These are phyloP conservation scores for Poicephalus meyeri DNA, from an alignment of 2,113 vertebrate species.

Conservation along the genomic window DNA sequence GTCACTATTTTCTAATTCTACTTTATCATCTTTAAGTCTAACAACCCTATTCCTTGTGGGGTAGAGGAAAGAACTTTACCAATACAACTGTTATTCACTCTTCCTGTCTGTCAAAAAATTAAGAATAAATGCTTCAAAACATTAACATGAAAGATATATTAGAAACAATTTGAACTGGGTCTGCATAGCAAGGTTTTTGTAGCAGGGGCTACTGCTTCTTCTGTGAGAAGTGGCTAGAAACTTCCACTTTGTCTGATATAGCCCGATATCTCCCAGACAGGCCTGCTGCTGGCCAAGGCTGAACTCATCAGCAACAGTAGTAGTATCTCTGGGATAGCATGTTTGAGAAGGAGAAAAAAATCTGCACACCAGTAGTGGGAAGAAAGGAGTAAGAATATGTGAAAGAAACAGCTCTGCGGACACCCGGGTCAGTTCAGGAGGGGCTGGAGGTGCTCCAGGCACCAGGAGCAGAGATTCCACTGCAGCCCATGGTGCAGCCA, in stretches of 20 bases:
- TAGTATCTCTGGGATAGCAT: accelerated
- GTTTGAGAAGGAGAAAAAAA: neutral
- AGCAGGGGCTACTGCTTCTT: neutral
- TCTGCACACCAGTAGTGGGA: neutral
- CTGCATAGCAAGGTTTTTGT: neutral
- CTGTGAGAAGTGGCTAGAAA: neutral
- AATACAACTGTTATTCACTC: neutral
- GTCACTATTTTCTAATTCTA: neutral
- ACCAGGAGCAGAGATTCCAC: accelerated
- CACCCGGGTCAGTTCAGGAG: neutral
- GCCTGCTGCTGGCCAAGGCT: accelerated
- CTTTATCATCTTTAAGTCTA: neutral
- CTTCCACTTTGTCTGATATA: neutral
- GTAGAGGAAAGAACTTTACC: accelerated
- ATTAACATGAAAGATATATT: neutral
- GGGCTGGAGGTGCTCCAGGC: neutral
- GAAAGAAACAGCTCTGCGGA: neutral
- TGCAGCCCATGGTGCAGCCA: neutral
- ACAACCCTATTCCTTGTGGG: neutral
- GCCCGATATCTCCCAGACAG: neutral
- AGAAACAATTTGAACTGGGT: neutral
- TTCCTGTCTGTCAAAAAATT: neutral
- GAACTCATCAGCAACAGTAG: accelerated
- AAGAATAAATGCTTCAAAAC: neutral
- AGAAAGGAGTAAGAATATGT: neutral